Conservation (phyloP, 1,140 invertebrate species). For the Hylaeus anthracinus region DNA sequence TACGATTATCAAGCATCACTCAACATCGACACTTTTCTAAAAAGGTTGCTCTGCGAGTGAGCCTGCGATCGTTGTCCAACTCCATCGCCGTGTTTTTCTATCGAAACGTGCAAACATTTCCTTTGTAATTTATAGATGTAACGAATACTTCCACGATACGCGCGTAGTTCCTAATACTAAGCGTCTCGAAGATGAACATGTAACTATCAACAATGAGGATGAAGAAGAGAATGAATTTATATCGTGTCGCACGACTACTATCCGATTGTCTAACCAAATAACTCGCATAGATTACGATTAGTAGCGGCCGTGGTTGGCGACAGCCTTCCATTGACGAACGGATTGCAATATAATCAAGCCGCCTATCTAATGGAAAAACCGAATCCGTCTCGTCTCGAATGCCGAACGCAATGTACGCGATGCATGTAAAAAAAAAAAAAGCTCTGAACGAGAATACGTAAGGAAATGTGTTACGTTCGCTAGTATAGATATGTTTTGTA, state of each 20-base stretch:
- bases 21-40: too few relatives aligned
- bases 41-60: not conserved
- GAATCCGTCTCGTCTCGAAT: conserved; percentile 20
- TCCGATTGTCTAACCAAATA: conserved; percentile 54
- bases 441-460: conserved; percentile 50
- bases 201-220: not conserved
- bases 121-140: not conserved
- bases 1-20: too few relatives aligned
- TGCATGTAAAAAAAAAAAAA: conserved; percentile 21
- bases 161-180: conserved; percentile 57
- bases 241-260: conserved; percentile 42
- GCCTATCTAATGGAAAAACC: conserved; percentile 15
- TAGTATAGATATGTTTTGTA: conserved; percentile 67
- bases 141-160: conserved; percentile 29
- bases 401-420: conserved; percentile 38
- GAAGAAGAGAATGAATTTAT: conserved; percentile 3
- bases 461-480: conserved; percentile 51
- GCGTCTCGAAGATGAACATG: conserved; percentile 16
- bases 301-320: conserved; percentile 14
- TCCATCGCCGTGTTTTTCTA: conserved; percentile 2
- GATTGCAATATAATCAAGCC: conserved; percentile 21
- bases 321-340: conserved; percentile 12
- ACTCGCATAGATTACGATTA: conserved; percentile 40
- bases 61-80: not conserved
- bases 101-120: not conserved